Evolutionary conservation across 2,888 invertebrate species (phyloP), one percentile per base, ranked within the genome.

Genomic region (Nebria brevicollis): DNA sequence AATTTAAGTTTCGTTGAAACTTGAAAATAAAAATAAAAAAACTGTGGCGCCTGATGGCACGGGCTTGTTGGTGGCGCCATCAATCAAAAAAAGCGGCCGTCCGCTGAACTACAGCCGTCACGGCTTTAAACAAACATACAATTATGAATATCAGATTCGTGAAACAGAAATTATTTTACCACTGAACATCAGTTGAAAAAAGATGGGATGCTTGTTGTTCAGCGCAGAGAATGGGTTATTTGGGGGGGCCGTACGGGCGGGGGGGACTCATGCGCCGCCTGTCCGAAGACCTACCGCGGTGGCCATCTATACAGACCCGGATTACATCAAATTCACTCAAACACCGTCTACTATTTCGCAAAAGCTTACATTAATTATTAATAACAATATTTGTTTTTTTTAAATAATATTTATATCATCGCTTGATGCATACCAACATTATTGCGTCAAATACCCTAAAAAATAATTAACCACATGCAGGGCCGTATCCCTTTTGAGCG

Each of bases 81-180:
- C 76, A 76, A 72, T 81, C 72, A 73, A 42, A 26, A 20, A 13
- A 41, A 26, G 20, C 73, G 73, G 73, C 73, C 34, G 73, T 26
- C 88, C 87, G 86, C 89, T 20, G 75, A 79, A 79, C 79, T 79
- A 79, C 79, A 26, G 42, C 54, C 54, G 54, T 54, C 54, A 13
- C 73, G 75, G 89, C 88, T 88, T 88, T 89, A 89, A 89, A 89
- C 89, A 89, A 89, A 89, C 89, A 89, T 89, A 87, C 89, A 89
- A 89, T 89, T 89, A 89, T 89, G 89, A 88, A 89, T 88, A 89
- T 89, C 88, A 88, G 79, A 41, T 26, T 43, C 73, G 54, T 54
- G 54, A 54, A 54, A 54, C 54, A 54, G 54, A 54, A 54, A 54
- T 54, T 54, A 54, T 54, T 68, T 13, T 15, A 68, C 10, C 20